A percentile compares a stretch with the other conserved stretches of the same genome.
phyloP scores from a whole-genome alignment of 2,888 invertebrate genomes.

The Pharmacophagus antenor region DNA sequence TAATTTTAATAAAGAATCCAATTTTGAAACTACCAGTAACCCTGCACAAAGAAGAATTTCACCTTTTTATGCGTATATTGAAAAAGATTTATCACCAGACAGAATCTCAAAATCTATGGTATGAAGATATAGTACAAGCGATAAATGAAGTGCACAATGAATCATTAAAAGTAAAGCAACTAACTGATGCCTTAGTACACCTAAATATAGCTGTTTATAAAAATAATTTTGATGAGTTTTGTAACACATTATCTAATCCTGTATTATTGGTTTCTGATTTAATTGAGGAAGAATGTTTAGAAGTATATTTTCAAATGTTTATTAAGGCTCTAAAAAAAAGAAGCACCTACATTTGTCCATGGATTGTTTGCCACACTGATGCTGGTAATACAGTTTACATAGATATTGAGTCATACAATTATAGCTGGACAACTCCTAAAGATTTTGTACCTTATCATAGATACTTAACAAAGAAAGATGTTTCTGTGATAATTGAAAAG shows the following conservation, averaged over 20 bases:
- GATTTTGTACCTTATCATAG: conserved; percentile 74
- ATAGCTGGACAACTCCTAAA: conserved; percentile 76
- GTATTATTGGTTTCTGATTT: conserved; percentile 47
- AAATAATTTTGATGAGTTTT: conserved; percentile 63
- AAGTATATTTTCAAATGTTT: conserved; percentile 74
- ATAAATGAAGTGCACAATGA: conserved; percentile 73
- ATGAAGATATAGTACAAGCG: conserved; percentile 78
- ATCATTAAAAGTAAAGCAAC: conserved; percentile 69
- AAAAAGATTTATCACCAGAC: conserved; percentile 73
- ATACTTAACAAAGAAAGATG: conserved; percentile 71
- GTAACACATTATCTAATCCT: conserved; percentile 56
- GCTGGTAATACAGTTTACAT: conserved; percentile 77
- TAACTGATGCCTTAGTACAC: conserved; percentile 68
- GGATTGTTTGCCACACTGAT: conserved; percentile 76
- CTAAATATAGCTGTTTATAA: conserved; percentile 67
- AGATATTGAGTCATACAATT: conserved; percentile 74
- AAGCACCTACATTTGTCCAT: conserved; percentile 68
- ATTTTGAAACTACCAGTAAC: conserved; percentile 65
- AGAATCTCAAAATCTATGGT: conserved; percentile 81
- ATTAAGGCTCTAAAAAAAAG: conserved; percentile 68
- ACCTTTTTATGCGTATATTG: conserved; percentile 77
- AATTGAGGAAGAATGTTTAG: conserved; percentile 61
- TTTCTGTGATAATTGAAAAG: conserved; percentile 61
- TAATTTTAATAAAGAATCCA: conserved; percentile 70
- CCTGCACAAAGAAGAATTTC: conserved; percentile 70